These are phyloP conservation scores for Alligator mississippiensis DNA, from an alignment of 2,113 vertebrate species.

Conservation along the genomic window DNA sequence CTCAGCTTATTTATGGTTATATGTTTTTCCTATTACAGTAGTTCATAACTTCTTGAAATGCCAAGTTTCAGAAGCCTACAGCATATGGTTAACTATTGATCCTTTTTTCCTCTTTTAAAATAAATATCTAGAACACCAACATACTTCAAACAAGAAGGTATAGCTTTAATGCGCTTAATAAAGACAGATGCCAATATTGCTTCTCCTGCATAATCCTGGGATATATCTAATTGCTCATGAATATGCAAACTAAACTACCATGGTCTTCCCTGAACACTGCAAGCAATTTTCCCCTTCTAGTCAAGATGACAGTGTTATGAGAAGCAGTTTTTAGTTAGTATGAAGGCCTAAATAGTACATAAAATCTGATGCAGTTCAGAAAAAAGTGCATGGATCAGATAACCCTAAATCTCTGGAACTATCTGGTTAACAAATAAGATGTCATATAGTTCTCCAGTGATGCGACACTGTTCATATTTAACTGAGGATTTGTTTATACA, in stretches of 20 bases:
- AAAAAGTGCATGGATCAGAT: slow-evolving; percentile 53
- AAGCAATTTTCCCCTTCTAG: slow-evolving; percentile 49
- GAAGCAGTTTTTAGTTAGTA: slow-evolving; percentile 38
- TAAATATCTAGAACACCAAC: slow-evolving; percentile 1
- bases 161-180: slow-evolving; percentile 26
- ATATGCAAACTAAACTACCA: slow-evolving; percentile 59
- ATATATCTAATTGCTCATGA: slow-evolving; percentile 57
- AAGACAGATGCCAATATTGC: slow-evolving; percentile 47
- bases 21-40: background rate
- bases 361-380: slow-evolving; percentile 25
- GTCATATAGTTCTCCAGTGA: slow-evolving; percentile 36
- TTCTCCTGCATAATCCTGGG: slow-evolving; percentile 13
- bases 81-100: slow-evolving; percentile 21
- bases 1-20: background rate
- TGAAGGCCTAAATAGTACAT: slow-evolving; percentile 61
- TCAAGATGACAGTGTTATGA: slow-evolving; percentile 32
- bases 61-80: background rate
- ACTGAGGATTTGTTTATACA: slow-evolving; percentile 59
- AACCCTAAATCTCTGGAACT: slow-evolving; percentile 49
- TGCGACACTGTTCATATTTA: slow-evolving; percentile 61
- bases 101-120: background rate
- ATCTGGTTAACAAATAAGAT: slow-evolving; percentile 55
- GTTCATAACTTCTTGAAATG: slow-evolving; percentile 1
- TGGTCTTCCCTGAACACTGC: slow-evolving; percentile 50
- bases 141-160: slow-evolving; percentile 48